Evolutionary conservation across 1,140 invertebrate species (phyloP), one percentile per base, ranked within the genome.

Genomic region (Eurosta solidaginis): DNA sequence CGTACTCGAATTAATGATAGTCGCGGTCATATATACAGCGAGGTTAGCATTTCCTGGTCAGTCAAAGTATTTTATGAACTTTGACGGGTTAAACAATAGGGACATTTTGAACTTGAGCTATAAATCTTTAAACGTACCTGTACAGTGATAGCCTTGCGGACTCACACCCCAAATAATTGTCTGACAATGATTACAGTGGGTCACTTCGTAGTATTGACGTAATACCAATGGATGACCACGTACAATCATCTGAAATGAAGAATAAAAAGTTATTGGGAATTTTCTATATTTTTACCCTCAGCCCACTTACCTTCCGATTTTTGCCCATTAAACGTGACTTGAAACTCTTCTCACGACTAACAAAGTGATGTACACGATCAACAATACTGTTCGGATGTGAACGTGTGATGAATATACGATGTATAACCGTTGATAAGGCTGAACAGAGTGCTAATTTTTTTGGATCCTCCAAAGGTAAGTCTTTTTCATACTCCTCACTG

Each of bases 181-280:
- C 84, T 96, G 94, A 89, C 97, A 99, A 89, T 96, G 93, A 90
- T 96, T 96, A 88, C 97, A 99, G 87, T 94, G 93, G 75, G 94
- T 96, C 79, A 97, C 93, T 80, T 93, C 94, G 84, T 93, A 95
- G 89, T 98, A 95, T 89, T 97, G 95, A 86, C 96, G 93, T 79
- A 94, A 92, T 80, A 93, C 92, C 87, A 97, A 96, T 88, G 96
- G 93, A 91, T 99, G 97, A 36, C 96, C 96, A 84, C 94, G 92
- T 36, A 94, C 91, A 78, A 92, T 92, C 87, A 94, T 92, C 92
- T 96, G 81, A 25, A 85, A 85, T 73, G 80, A 82, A 20, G 54
- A 77, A 49, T 27, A 42, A 1, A 1, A 27, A 14, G n/a, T 52
- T 77, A 40, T 20, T 29, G 0, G 3, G 1, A n/a, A 33, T 2